Evolutionary conservation across 2,888 invertebrate species (phyloP), one percentile per base, ranked within the genome.

Genomic region (Crocallis elinguaria): DNA sequence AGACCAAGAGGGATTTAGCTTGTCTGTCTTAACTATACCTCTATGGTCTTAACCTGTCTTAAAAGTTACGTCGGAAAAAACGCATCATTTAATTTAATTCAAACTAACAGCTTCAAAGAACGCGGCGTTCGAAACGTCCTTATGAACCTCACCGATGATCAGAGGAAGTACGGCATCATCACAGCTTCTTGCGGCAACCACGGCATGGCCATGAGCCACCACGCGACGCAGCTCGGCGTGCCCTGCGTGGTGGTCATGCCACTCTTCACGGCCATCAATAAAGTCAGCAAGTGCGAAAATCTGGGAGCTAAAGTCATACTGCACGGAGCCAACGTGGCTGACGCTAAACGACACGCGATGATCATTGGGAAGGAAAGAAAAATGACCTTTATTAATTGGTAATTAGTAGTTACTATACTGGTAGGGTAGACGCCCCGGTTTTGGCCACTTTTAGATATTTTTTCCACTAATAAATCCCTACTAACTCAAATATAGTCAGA

Each of bases 161-260:
- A 97, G 76, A 95, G 94, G 75, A 92, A 91, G 57, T 82, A 77
- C 29, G 98, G 98, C 0, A 97, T 98, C 0, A 95, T 97, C 53
- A 95, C 98, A 0, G 98, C 98, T 0, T 97, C 97, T 0, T 93
- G 97, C 29, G 98, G 98, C 0, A 99, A 99, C 83, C 98, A 99
- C 79, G 98, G 98, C 0, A 93, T 96, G 58, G 93, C 92, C 0
- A 62, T 98, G 59, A 93, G 94, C 57, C 96, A 96, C 79, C 97
- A 97, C 75, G 94, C 96, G 0, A 86, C 92, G 51, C 92, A 93
- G 49, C 82, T 97, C 13, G 92, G 91, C n/a, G 92, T 96, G 30
- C 94, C 95, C 0, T 94, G 95, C 11, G 94, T 96, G 0, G 95
- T 99, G 0, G 96, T 98, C 1, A 98, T 98, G 98, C 98, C 98